Conservation (phyloP, 1,140 invertebrate genomes). For the Venturia canescens region DNA sequence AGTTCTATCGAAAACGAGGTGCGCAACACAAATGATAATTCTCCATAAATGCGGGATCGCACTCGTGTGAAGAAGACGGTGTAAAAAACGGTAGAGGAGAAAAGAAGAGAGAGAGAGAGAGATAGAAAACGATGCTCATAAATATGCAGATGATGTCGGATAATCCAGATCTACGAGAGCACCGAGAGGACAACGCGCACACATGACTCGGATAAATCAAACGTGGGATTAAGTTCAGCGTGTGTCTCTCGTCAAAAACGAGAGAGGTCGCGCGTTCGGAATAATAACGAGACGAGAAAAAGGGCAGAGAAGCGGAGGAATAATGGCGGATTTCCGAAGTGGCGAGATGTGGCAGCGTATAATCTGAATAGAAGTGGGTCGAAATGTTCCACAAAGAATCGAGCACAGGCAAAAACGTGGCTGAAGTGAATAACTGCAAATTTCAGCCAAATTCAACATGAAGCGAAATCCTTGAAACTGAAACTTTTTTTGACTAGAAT, state of each 20-base stretch:
- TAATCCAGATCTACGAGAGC: conserved; percentile 69
- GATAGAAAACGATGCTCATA: conserved; percentile 61
- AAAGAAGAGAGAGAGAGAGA: neutral
- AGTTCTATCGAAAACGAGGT: conserved; percentile 25
- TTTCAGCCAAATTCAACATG: neutral
- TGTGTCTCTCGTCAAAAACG: conserved; percentile 60
- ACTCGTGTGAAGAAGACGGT: conserved; percentile 14
- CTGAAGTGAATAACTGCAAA: neutral
- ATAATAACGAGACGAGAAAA: conserved; percentile 34
- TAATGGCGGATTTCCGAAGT: conserved; percentile 45
- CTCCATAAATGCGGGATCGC: neutral
- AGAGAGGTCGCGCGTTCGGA: conserved; percentile 35
- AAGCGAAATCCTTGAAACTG: too few relatives aligned
- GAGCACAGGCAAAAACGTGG: neutral
- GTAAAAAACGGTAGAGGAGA: neutral
- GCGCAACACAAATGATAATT: neutral
- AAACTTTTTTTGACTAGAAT: neutral
- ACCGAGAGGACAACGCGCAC: conserved; percentile 12
- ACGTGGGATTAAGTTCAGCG: conserved; percentile 68
- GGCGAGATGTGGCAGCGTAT: neutral
- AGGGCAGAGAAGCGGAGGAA: conserved; percentile 35
- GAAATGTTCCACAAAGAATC: neutral
- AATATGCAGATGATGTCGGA: conserved; percentile 71
- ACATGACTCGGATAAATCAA: conserved; percentile 60
- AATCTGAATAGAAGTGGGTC: neutral